A percentile compares a stretch with the other conserved stretches of the same genome.
phyloP scores from a whole-genome alignment of 2,888 invertebrate genomes.

The Nemotelus nigrinus region DNA sequence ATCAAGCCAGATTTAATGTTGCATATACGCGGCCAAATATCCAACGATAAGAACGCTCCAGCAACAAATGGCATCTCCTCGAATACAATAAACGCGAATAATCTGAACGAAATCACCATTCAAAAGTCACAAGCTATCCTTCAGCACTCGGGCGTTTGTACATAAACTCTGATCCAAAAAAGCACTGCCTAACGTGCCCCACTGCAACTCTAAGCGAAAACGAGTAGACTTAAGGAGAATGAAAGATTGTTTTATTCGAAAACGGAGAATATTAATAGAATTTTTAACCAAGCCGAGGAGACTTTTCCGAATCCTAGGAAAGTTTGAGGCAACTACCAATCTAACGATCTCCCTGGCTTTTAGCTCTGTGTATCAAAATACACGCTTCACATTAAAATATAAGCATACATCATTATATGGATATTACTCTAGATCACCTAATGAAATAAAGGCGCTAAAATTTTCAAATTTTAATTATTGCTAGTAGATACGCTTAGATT shows the following conservation, averaged over 20 bases:
- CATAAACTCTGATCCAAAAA: constrained; percentile 39
- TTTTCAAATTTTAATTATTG: constrained; percentile 39
- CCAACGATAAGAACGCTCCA: constrained; percentile 66
- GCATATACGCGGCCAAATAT: constrained; percentile 73
- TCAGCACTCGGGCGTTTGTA: constrained; percentile 47
- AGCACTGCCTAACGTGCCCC: background rate
- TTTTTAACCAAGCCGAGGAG: too few species aligned
- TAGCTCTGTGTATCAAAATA: background rate
- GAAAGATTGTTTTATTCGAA: too few species aligned
- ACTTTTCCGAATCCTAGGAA: too few species aligned
- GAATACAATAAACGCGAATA: background rate
- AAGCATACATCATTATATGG: background rate
- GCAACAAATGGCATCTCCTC: background rate
- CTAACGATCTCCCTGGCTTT: background rate
- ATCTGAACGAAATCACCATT: constrained; percentile 24
- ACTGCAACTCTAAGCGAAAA: too few species aligned
- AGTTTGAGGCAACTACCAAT: background rate
- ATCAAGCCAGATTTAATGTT: constrained; percentile 77
- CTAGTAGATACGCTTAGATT: constrained; percentile 5
- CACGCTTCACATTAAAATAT: background rate
- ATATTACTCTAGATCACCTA: constrained; percentile 24
- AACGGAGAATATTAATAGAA: too few species aligned
- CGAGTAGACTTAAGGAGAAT: too few species aligned
- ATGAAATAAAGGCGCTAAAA: constrained; percentile 37
- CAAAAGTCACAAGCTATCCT: constrained; percentile 29